Evolutionary conservation across 2,888 invertebrate species (phyloP).

Genomic region (Catocala sponsa): DNA sequence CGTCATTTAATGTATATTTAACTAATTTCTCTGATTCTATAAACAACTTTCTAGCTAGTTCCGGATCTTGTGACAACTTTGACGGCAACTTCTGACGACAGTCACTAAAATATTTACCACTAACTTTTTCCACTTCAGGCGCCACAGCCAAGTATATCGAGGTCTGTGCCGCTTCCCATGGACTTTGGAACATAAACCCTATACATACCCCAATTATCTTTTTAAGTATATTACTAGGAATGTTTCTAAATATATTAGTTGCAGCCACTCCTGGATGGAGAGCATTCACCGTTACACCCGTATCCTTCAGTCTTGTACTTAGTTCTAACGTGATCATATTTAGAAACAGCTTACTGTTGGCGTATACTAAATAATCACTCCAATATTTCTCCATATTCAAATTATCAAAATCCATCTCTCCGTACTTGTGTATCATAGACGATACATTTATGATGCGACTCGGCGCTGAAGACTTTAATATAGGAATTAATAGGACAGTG

Average conservation of each 20-base stretch:
- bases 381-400: constrained; percentile 85
- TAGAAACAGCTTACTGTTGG: constrained; percentile 89
- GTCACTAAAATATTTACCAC: constrained; percentile 91
- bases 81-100: constrained; percentile 84
- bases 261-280: constrained; percentile 92
- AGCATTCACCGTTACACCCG: constrained; percentile 90
- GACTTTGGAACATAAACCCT: constrained; percentile 85
- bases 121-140: constrained; percentile 87
- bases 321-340: constrained; percentile 90
- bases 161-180: constrained; percentile 90
- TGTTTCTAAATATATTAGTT: constrained; percentile 90
- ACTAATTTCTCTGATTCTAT: constrained; percentile 89
- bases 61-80: constrained; percentile 83
- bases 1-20: constrained; percentile 58
- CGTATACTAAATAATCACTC: constrained; percentile 82
- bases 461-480: constrained; percentile 87
- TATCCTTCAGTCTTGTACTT: constrained; percentile 86
- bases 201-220: constrained; percentile 61
- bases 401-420: constrained; percentile 79
- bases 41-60: constrained; percentile 89
- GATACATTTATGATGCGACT: constrained; percentile 90
- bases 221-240: constrained; percentile 77
- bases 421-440: constrained; percentile 87
- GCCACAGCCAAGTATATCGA: constrained; percentile 86
- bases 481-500: constrained; percentile 88